Conservation (phyloP, 1,140 invertebrate species). For the Drosophila seguyi region DNA sequence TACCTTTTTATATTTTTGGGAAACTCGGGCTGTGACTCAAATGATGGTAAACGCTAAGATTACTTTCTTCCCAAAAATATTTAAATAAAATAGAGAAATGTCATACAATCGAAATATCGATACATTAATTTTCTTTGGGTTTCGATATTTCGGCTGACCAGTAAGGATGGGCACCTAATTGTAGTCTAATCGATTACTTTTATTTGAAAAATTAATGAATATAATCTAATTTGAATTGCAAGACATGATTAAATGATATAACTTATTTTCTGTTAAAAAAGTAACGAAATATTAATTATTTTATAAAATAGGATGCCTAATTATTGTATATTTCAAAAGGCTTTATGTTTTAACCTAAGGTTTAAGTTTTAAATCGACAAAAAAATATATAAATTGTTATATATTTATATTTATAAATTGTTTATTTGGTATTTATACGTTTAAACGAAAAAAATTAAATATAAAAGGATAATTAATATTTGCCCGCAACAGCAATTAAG, state of each 20-base stretch:
- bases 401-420: no score
- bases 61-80: neutral
- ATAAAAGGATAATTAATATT: neutral
- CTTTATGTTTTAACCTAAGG: no score
- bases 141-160: neutral
- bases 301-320: no score
- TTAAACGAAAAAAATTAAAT: neutral
- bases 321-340: no score
- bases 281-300: no score
- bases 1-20: neutral
- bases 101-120: neutral
- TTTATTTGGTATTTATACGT: no score
- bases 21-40: neutral
- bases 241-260: no score
- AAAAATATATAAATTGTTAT: no score
- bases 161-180: neutral
- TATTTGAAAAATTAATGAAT: neutral
- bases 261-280: no score
- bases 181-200: neutral
- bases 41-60: neutral
- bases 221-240: no score
- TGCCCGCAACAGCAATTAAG: constrained; percentile 7
- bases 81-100: neutral
- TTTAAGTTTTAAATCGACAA: no score
- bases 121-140: neutral